These are phyloP conservation scores for Calliopsis andreniformis DNA, from an alignment of 1,140 invertebrate genomes.

Conservation along the genomic window DNA sequence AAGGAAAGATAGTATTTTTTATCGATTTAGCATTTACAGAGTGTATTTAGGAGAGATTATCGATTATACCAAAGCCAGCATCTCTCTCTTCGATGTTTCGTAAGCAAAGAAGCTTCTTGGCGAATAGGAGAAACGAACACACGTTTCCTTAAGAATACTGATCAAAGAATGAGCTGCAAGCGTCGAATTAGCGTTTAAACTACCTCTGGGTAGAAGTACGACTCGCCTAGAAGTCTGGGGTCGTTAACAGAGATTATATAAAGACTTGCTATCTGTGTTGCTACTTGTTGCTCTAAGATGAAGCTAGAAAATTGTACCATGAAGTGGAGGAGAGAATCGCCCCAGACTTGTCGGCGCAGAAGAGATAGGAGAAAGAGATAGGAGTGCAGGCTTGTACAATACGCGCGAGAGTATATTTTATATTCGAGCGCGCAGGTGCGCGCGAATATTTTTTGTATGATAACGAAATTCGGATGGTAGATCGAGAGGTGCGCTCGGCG, in stretches of 20 bases:
- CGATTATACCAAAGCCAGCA: constrained; percentile 61
- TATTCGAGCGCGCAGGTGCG: constrained; percentile 49
- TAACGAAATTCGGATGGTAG: constrained; percentile 1
- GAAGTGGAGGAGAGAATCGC: not conserved
- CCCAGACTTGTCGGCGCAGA: not conserved
- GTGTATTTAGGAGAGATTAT: constrained; percentile 58
- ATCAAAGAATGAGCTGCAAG: constrained; percentile 48
- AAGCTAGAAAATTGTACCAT: not conserved
- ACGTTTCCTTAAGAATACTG: constrained; percentile 36
- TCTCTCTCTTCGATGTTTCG: constrained; percentile 44
- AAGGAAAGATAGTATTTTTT: constrained; percentile 67
- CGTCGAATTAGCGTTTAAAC: constrained; percentile 66
- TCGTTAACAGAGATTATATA: no score
- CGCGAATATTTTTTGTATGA: constrained; percentile 65
- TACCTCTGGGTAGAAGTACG: constrained; percentile 34
- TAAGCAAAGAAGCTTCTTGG: constrained; percentile 22
- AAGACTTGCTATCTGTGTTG: no score
- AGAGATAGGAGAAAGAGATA: not conserved
- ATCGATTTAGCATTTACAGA: constrained; percentile 65
- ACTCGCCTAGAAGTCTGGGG: not conserved
- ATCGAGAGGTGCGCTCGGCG: no score
- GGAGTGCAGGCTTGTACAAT: constrained; percentile 55
- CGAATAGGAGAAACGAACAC: constrained; percentile 37
- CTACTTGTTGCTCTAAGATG: no score
- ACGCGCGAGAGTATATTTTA: constrained; percentile 63